Evolutionary conservation across 2,888 invertebrate species (phyloP).

Genomic region (Drosophila fulvimacula): DNA sequence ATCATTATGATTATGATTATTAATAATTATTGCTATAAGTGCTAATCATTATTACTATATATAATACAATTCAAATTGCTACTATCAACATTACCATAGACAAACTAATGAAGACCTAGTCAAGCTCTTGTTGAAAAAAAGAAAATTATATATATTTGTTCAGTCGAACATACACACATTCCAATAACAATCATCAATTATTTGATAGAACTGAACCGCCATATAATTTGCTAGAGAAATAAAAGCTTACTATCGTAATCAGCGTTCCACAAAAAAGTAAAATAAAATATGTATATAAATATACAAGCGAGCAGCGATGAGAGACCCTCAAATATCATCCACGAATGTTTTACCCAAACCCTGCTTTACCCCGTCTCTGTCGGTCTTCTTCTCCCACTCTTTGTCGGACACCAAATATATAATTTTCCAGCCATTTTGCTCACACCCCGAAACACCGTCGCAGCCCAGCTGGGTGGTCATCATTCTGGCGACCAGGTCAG

Average conservation of each 20-base stretch:
- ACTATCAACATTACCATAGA: neutral
- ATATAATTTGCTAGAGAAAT: constrained; percentile 11
- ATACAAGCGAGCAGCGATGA: constrained; percentile 31
- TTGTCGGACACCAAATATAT: constrained; percentile 20
- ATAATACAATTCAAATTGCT: neutral
- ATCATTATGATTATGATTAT: neutral
- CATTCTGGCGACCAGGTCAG: constrained; percentile 74
- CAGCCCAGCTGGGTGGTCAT: constrained; percentile 61
- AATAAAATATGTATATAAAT: constrained; percentile 26
- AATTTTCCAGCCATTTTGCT: constrained; percentile 56
- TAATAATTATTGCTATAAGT: neutral
- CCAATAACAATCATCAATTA: constrained; percentile 8
- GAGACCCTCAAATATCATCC: constrained; percentile 46
- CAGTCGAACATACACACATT: neutral
- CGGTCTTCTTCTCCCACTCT: neutral
- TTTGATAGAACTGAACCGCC: constrained; percentile 1
- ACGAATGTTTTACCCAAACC: constrained; percentile 30
- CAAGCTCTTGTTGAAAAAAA: too few relatives aligned
- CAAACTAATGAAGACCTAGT: neutral
- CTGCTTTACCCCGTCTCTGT: neutral
- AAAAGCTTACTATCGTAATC: constrained; percentile 17
- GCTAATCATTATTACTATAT: neutral
- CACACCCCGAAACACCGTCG: constrained; percentile 32
- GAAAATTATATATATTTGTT: neutral
- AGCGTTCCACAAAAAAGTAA: constrained; percentile 24